Base-by-base conservation (phyloP, 2,797 vertebrate species). In the Loris lydekkerianus region DNA sequence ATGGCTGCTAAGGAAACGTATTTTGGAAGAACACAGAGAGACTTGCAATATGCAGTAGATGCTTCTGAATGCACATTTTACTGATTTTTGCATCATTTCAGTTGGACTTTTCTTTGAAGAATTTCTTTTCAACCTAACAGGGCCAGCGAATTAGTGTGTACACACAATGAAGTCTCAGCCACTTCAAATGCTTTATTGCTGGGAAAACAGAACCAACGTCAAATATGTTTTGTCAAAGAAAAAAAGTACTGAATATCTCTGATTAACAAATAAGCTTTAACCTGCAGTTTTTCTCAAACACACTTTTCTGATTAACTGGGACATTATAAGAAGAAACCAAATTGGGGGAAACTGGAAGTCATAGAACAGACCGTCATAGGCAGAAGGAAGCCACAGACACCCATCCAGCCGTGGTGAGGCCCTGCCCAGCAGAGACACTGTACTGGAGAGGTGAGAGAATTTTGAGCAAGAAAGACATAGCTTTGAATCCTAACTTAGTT, bases 21-120 rank as follows among this genome's bases (percentile, higher is more conserved):
- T 91, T 93, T 89, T 95, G 65, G 70, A 87, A 97, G 94, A 93
- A 85, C 77, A 96, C 82, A 63, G 46, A 82, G 21, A 87, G 60
- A 86, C 10, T 8, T 69, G 7, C 56, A 4, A 58, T 93, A 58
- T 96, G 94, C 73, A 46, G 31, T 93, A 63, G 29, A 95, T 37
- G 29, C 91, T 97, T 94, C 72, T 82, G 3, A 3, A 21, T 27
- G 53, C 29, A 25, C 34, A 14, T 43, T 29, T 58, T 61, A 29
- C 3, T 14, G 49, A 87, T 91, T 67, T 91, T 56, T 29, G 4
- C 4, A 23, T 37, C 46, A 7, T 46, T 37, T 15, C 9, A 13
- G 31, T 56, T 49, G 70, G 18, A 20, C 9, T 58, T 46, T 90
- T 14, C 25, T 61, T 83, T 31, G 37, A 81, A 56, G 49, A 77